Conservation (phyloP, 2,113 vertebrate species). For the Pygoscelis antarcticus region DNA sequence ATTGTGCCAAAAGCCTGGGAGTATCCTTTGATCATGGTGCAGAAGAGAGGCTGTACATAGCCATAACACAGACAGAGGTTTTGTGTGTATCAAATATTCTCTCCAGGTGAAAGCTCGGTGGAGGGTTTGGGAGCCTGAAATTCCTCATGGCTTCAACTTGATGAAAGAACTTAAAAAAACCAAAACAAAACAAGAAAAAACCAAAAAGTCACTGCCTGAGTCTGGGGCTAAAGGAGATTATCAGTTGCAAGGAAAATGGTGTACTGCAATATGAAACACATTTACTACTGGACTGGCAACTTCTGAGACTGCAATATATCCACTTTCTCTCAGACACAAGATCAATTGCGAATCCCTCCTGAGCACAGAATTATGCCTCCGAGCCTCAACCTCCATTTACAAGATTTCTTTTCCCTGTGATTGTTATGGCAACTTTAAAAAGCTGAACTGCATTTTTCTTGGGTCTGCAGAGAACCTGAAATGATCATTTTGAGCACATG, state of each 20-base stretch:
- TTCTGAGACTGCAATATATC: not conserved
- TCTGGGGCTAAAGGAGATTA: not conserved
- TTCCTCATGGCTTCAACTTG: not conserved
- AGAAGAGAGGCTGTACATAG: not conserved
- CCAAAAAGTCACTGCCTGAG: not conserved
- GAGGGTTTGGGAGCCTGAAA: not conserved
- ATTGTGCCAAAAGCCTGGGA: not conserved
- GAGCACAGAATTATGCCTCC: not conserved
- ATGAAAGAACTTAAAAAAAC: not conserved
- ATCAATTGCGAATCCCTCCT: not conserved
- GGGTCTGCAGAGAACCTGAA: not conserved
- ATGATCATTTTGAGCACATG: fast-evolving
- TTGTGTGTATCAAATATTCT: not conserved
- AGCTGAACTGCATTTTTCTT: not conserved
- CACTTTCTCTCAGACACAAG: not conserved
- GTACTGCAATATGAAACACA: not conserved
- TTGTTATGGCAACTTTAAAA: not conserved
- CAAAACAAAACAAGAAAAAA: not conserved
- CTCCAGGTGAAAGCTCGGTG: not conserved
- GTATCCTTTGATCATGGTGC: not conserved
- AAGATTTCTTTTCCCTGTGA: not conserved
- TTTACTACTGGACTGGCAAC: not conserved
- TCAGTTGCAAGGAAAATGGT: not conserved
- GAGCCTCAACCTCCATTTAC: not conserved
- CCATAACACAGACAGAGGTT: not conserved